Evolutionary conservation across 1,140 invertebrate genomes (phyloP), one percentile per base, ranked within the genome.

Genomic region (Drosophila mauritiana): DNA sequence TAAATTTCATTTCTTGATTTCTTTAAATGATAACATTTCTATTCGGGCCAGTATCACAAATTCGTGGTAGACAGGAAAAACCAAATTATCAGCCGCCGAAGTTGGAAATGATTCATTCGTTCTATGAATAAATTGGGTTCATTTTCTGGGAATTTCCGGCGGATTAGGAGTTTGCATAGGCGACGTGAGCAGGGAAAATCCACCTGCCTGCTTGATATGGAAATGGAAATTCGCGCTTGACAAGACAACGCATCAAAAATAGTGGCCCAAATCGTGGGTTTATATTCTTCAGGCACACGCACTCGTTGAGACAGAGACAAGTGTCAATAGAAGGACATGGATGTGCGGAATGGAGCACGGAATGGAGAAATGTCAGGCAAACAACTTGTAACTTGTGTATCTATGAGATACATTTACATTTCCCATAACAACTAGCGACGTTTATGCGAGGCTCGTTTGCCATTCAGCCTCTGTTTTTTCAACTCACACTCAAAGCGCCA

Each of bases 331-430:
- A 70, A 43, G 63, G 67, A 54, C 56, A 34, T 45, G 56, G 15
- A 40, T 6, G 22, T 3, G 34, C 55, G 31, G 42, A 12, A 20
- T 2, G 31, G 15, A 34, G 11, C 11, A n/a, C 8, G 15, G 17
- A n/a, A 2, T 11, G 15, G 55, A n/a, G 39, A 15, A 40, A 70
- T 70, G 69, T 40, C 72, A 63, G 79, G 76, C 78, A 43, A 72
- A 73, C 79, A 64, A 82, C 72, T 81, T 81, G 80, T 83, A 70
- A 65, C 54, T 74, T 75, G 80, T 74, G 70, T 83, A 70, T 69
- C 58, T 58, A 61, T 45, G 59, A 82, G 58, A 84, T 74, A 84
- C 62, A 69, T 84, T 80, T 82, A 54, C 68, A 70, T 70, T 70
- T 70, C 68, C 76, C 65, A 83, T 79, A 79, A 80, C 61, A 78